Evolutionary conservation across 2,888 invertebrate genomes (phyloP).

Genomic region (Tetropium fuscum): DNA sequence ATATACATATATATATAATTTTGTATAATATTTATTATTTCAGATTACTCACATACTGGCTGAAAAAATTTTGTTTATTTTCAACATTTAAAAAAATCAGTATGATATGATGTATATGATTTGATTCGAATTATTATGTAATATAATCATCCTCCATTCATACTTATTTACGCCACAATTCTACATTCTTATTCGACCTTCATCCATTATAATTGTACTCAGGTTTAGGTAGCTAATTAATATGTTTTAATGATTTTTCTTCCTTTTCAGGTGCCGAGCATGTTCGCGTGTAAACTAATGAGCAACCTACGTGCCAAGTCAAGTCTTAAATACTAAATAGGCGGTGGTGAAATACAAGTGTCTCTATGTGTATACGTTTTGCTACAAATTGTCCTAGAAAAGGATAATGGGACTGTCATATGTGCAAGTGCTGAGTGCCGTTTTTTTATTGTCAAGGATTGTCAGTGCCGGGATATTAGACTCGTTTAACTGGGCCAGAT

Average conservation of each 20-base stretch:
- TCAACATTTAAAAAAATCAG: too few species aligned
- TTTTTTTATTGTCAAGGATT: slow-evolving; percentile 36
- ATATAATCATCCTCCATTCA: too few species aligned
- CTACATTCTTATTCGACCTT: too few species aligned
- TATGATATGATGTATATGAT: too few species aligned
- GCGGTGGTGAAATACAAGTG: slow-evolving; percentile 10
- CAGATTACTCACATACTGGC: too few species aligned
- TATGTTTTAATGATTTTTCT: slow-evolving; percentile 10
- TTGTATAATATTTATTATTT: too few species aligned
- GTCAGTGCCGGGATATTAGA: slow-evolving; percentile 71
- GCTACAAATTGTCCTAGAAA: slow-evolving; percentile 34
- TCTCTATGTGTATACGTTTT: slow-evolving; percentile 33
- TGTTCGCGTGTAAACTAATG: slow-evolving; percentile 2
- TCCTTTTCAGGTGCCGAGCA: slow-evolving; percentile 21
- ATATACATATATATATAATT: too few species aligned
- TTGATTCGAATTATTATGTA: too few species aligned
- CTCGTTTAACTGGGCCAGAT: slow-evolving; percentile 81
- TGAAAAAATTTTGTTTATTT: too few species aligned
- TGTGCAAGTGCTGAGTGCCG: slow-evolving; percentile 35
- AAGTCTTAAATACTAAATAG: slow-evolving; percentile 14
- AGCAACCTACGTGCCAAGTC: neutral
- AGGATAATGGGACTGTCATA: slow-evolving; percentile 44
- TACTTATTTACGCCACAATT: too few species aligned
- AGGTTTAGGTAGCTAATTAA: too few species aligned
- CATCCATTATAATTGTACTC: too few species aligned